Evolutionary conservation across 2,888 invertebrate genomes (phyloP).

Genomic region (Rhagium mordax): DNA sequence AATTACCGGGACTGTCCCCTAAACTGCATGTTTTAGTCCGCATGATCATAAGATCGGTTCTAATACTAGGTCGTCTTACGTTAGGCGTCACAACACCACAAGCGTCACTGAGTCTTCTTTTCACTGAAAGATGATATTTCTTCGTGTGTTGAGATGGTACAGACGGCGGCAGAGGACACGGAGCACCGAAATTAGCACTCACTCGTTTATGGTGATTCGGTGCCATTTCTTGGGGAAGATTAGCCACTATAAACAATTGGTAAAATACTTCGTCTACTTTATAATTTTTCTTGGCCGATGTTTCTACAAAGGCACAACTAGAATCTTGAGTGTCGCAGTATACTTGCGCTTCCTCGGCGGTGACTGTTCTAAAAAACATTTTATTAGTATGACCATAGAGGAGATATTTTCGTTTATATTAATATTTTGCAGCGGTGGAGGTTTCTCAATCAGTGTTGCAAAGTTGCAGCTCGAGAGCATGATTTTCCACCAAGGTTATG

Average conservation of each 20-base stretch:
- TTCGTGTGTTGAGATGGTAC: slow-evolving; percentile 78
- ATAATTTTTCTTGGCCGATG: slow-evolving; percentile 86
- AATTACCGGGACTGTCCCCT: slow-evolving; percentile 76
- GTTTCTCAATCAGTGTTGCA: no score
- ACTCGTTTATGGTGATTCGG: slow-evolving; percentile 89
- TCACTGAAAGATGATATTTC: slow-evolving; percentile 86
- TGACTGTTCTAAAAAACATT: slow-evolving; percentile 77
- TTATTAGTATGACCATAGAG: not conserved
- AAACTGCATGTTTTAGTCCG: slow-evolving; percentile 85
- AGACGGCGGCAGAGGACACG: slow-evolving; percentile 81
- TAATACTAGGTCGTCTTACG: slow-evolving; percentile 87
- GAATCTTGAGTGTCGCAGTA: slow-evolving; percentile 85
- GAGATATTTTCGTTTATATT: no score
- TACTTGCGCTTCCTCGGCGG: slow-evolving; percentile 83
- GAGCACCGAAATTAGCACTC: slow-evolving; percentile 82
- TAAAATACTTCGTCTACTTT: slow-evolving; percentile 89
- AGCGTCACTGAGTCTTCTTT: slow-evolving; percentile 87
- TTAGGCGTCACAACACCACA: slow-evolving; percentile 93
- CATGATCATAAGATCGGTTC: slow-evolving; percentile 91
- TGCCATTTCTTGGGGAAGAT: slow-evolving; percentile 90
- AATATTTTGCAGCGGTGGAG: no score
- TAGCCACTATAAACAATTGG: slow-evolving; percentile 86
- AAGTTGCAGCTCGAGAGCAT: no score
- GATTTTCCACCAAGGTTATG: no score
- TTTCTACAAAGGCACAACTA: slow-evolving; percentile 85